Percentiles rank a stretch among this genome's conserved stretches.
phyloP scores from a whole-genome alignment of 2,888 invertebrate species.

The Sminthurinus aureus region DNA sequence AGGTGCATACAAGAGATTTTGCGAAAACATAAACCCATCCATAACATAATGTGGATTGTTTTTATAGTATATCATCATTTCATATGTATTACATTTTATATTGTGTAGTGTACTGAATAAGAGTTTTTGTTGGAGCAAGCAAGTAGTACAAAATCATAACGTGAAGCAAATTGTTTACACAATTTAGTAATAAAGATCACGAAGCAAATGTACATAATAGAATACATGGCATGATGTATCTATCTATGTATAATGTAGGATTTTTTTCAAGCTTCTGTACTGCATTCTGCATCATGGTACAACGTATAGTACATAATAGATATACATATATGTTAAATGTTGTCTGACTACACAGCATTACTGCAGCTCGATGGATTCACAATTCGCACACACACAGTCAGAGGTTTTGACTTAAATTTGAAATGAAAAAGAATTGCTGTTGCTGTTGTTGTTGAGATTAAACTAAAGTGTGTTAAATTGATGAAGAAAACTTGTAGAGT shows the following conservation, averaged over 20 bases:
- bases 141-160: background rate
- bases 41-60: no score
- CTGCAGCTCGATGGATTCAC: background rate
- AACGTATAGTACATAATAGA: background rate
- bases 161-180: background rate
- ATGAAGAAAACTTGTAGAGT: slow-evolving; percentile 16
- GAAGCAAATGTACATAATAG: background rate
- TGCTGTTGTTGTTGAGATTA: background rate
- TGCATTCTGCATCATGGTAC: background rate
- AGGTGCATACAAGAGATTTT: no score
- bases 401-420: background rate
- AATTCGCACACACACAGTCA: background rate
- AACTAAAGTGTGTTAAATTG: slow-evolving; percentile 13
- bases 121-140: no score
- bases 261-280: background rate
- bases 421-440: background rate
- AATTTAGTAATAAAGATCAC: background rate
- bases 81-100: no score
- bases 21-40: no score
- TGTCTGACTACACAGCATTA: background rate
- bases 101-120: no score
- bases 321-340: background rate
- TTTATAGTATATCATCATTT: no score
- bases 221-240: no score
- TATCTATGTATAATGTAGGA: background rate